Conservation (phyloP, 2,888 invertebrate genomes). For the Apodemia duryi region DNA sequence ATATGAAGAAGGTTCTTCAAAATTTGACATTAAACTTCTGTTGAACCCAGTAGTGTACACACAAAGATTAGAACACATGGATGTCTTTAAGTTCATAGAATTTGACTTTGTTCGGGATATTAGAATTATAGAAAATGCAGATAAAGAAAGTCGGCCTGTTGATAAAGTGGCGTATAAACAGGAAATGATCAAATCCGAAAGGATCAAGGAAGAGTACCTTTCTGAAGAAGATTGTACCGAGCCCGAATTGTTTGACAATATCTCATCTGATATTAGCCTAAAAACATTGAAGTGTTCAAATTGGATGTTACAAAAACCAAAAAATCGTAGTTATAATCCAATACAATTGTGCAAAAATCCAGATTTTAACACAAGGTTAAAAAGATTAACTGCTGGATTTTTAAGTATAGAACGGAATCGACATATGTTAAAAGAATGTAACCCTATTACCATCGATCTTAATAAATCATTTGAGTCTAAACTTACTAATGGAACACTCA, state of each 20-base stretch:
- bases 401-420: conserved; percentile 53
- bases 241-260: not conserved
- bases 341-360: conserved; percentile 66
- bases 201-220: conserved; percentile 16
- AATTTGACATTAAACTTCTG: conserved; percentile 59
- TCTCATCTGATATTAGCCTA: conserved; percentile 26
- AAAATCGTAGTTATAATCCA: conserved; percentile 51
- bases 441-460: conserved; percentile 61
- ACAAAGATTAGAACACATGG: conserved; percentile 56
- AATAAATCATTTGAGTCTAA: conserved; percentile 59
- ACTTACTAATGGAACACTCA: conserved; percentile 50
- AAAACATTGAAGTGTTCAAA: conserved; percentile 45
- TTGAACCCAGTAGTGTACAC: conserved; percentile 57
- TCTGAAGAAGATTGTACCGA: conserved; percentile 19
- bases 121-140: conserved; percentile 42
- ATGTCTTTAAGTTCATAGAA: conserved; percentile 38
- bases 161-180: conserved; percentile 22
- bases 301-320: conserved; percentile 56
- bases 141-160: conserved; percentile 50
- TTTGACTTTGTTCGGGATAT: conserved; percentile 39
- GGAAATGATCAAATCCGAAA: conserved; percentile 15
- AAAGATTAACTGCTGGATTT: conserved; percentile 56
- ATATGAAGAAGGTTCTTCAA: conserved; percentile 29
- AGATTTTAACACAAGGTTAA: conserved; percentile 64
- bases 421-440: conserved; percentile 49